Evolutionary conservation across 2,888 invertebrate species (phyloP).

Genomic region (Drosophila falleni): DNA sequence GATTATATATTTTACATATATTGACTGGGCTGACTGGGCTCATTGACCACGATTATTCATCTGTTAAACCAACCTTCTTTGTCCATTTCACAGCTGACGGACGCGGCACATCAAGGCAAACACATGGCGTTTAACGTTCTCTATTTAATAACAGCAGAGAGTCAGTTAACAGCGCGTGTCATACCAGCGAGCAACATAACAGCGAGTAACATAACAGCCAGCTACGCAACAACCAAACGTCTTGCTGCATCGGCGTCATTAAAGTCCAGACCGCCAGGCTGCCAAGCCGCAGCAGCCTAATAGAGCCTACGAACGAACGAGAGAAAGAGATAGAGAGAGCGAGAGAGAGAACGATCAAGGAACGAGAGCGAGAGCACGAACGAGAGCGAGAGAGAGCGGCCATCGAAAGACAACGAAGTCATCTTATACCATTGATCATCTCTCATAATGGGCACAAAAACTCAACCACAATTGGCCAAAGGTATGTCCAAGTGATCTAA

Average conservation of each 20-base stretch:
- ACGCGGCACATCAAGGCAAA: conserved; percentile 63
- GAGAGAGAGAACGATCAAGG: neutral
- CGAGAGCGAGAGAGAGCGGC: too few species aligned
- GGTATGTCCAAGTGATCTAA: conserved; percentile 61
- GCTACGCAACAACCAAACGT: conserved; percentile 10
- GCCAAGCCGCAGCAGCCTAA: conserved; percentile 40
- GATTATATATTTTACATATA: neutral
- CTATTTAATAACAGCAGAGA: conserved; percentile 26
- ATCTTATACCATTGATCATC: conserved; percentile 15
- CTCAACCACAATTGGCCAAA: conserved; percentile 82
- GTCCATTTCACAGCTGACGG: conserved; percentile 52
- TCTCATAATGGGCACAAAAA: conserved; percentile 83
- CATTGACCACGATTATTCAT: conserved; percentile 49
- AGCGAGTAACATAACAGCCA: conserved; percentile 5
- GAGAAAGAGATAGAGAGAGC: neutral
- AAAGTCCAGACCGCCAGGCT: conserved; percentile 34
- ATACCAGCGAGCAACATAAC: conserved; percentile 11
- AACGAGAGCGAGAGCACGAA: too few species aligned
- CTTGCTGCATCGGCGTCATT: conserved; percentile 38
- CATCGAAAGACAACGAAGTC: neutral
- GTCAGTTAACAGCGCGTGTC: conserved; percentile 10
- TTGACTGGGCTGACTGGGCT: conserved; percentile 3
- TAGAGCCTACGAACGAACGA: neutral
- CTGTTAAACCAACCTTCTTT: conserved; percentile 16
- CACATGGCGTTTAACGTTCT: conserved; percentile 68